Evolutionary conservation across 2,888 invertebrate genomes (phyloP).

Genomic region (Cotesia congregata): DNA sequence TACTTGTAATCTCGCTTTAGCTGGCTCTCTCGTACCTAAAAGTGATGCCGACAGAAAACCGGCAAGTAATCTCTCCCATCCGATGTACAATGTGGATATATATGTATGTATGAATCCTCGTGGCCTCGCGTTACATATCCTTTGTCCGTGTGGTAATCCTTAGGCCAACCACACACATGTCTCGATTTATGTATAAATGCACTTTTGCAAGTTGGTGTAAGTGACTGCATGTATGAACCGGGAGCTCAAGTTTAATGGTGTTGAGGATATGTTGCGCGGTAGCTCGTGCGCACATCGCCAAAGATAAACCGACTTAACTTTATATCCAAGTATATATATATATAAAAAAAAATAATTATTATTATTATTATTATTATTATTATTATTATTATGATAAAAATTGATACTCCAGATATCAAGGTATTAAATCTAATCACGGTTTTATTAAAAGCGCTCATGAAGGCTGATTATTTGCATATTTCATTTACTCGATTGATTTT

Average conservation of each 20-base stretch:
- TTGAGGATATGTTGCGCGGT: constrained; percentile 29
- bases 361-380: not conserved
- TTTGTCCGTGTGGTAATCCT: constrained; percentile 52
- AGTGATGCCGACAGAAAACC: constrained; percentile 31
- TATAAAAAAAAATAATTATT: not conserved
- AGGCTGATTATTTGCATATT: too few species aligned
- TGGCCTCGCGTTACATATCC: constrained; percentile 51
- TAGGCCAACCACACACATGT: constrained; percentile 39
- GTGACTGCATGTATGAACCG: not conserved
- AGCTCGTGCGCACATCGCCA: constrained; percentile 37
- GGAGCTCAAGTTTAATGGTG: constrained; percentile 14
- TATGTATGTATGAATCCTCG: not conserved
- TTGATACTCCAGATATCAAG: not conserved
- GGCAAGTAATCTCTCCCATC: constrained; percentile 34
- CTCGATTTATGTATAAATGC: not conserved
- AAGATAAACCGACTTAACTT: constrained; percentile 7
- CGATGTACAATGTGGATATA: constrained; percentile 12
- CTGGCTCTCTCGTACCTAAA: constrained; percentile 37
- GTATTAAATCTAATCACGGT: too few species aligned
- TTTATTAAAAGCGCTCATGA: too few species aligned
- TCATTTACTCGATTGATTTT: too few species aligned
- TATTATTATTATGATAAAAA: not conserved
- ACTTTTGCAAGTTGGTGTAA: not conserved
- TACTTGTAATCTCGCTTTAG: constrained; percentile 31
- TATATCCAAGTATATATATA: not conserved